A percentile compares a stretch with the other conserved stretches of the same genome.
Conservation (phyloP, 2,888 invertebrate genomes). For the Dascillus cervinus region DNA sequence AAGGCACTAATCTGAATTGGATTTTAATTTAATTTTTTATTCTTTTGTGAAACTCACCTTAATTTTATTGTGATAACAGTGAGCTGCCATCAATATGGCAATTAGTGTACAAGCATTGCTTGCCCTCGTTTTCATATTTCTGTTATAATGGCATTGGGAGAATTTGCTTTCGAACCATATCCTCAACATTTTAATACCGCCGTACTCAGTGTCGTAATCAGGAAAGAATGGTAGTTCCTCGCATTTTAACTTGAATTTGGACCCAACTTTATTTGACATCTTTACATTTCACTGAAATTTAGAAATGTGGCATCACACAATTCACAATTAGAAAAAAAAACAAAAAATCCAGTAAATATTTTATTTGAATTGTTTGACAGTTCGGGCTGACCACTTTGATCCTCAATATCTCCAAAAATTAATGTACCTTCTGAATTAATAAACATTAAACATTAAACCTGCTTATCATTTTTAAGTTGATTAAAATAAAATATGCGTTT, state of each 20-base stretch:
- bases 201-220: constrained; percentile 31
- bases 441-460: too few relatives aligned
- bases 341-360: too few relatives aligned
- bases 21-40: neutral
- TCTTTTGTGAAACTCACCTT: constrained; percentile 18
- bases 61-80: constrained; percentile 34
- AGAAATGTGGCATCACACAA: too few relatives aligned
- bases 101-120: constrained; percentile 58
- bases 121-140: constrained; percentile 40
- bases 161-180: constrained; percentile 52
- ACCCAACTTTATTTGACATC: constrained; percentile 10
- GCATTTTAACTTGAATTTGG: constrained; percentile 8
- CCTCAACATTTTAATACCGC: constrained; percentile 28
- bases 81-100: constrained; percentile 48
- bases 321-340: too few relatives aligned
- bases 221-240: constrained; percentile 35
- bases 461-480: too few relatives aligned
- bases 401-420: too few relatives aligned
- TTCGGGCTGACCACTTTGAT: too few relatives aligned
- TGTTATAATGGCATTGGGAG: constrained; percentile 51
- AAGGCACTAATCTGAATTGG: constrained; percentile 13
- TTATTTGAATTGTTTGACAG: too few relatives aligned
- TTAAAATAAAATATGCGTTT: too few relatives aligned
- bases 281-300: too few relatives aligned
- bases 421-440: too few relatives aligned